Evolutionary conservation across 1,140 invertebrate species (phyloP), one percentile per base, ranked within the genome.

Genomic region (Drosophila nebulosa): DNA sequence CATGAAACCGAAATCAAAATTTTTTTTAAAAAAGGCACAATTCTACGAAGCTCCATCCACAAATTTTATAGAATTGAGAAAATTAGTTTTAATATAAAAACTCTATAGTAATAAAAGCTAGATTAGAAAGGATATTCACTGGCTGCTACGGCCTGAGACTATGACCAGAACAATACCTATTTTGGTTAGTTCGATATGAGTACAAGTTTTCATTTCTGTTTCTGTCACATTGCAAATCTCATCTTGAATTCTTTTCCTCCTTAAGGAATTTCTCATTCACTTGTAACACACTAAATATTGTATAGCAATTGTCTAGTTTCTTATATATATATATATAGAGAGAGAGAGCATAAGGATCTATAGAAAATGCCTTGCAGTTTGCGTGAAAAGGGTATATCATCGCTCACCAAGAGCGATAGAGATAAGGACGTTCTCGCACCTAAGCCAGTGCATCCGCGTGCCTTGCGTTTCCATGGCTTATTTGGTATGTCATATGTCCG

Each of bases 381-480:
- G 21, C 75, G 78, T 5, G 75, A 88, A 35, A 78, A 61, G 24
- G 73, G 65, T 3, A 36, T 79, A 21, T 52, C 66, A 16, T 51
- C 22, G 1, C 24, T 35, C 1, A 42, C 66, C 7, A 59, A 58
- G 3, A 66, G 61, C 1, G 65, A 76, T 4, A 81, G 63, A 42
- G 84, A 88, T 35, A 63, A 58, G 21, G 74, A 86, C 69, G 63
- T 66, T 6, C 51, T 84, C 57, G 76, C 81, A 1, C 89, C 89
- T 0, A 90, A 75, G 42, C 89, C 89, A 6, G 90, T 90, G 51
- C 90, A 83, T 77, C 90, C 90, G 4, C 74, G 76, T 0, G 68
- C 90, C 3, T 26, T 90, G 30, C 64, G 71, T 21, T 74, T 71
- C 21, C 90, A 91, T 66, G 90, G 89, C 7, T 66, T 91, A 12